Conservation (phyloP, 2,797 vertebrate genomes). For the Myoxocephalus aenaeus region DNA sequence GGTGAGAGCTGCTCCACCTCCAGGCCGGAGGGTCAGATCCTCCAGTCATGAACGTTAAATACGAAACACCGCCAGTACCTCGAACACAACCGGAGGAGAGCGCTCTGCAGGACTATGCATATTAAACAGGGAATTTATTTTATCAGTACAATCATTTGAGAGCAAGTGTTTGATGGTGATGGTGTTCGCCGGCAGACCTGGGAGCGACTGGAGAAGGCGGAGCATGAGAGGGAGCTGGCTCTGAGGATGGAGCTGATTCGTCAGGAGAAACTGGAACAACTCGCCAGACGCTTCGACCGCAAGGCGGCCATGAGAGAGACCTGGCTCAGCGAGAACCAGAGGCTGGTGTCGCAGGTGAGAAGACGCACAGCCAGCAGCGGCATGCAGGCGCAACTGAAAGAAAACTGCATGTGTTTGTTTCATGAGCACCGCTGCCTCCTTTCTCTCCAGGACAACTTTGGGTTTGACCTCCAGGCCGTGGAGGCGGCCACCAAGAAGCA, state of each 20-base stretch:
- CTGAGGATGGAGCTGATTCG: conserved; percentile 95
- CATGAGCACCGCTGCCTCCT: not conserved
- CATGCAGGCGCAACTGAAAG: not conserved
- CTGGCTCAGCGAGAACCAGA: conserved; percentile 96
- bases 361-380: not conserved
- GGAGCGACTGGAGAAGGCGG: conserved; percentile 98
- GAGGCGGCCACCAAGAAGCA: conserved; percentile 96
- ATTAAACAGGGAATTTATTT: too few relatives aligned
- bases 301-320: conserved; percentile 98
- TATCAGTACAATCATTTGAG: too few relatives aligned
- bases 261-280: conserved; percentile 97
- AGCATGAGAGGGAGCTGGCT: conserved; percentile 95
- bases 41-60: not conserved
- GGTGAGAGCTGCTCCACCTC: conserved; percentile 67
- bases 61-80: too few relatives aligned
- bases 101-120: too few relatives aligned
- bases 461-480: conserved; percentile 94
- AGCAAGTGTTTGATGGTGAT: too few relatives aligned
- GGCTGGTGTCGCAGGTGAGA: conserved; percentile 93
- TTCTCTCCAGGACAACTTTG: conserved; percentile 91
- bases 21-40: not conserved
- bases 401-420: not conserved
- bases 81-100: too few relatives aligned
- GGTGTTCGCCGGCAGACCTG: conserved; percentile 84
- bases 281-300: conserved; percentile 94